Percentiles rank a stretch among this genome's conserved stretches.
Evolutionary conservation across 2,797 vertebrate species (phyloP).

Genomic region (Coregonus ussuriensis): DNA sequence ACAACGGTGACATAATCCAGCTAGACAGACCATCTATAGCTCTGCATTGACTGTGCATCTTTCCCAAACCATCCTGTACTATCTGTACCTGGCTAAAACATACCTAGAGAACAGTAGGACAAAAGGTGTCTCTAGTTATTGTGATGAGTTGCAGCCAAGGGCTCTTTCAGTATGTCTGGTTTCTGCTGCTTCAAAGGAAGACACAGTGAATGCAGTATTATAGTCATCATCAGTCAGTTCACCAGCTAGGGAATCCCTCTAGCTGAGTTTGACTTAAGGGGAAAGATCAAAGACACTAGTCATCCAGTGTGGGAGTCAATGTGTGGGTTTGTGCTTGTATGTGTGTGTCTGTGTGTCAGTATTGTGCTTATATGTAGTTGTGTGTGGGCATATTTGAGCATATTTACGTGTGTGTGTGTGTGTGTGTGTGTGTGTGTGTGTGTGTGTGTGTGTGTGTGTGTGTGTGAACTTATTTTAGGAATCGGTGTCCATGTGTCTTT

Average conservation of each 20-base stretch:
- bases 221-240: constrained; percentile 17
- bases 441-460: too few relatives aligned
- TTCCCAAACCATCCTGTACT: background rate
- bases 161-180: background rate
- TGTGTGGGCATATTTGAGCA: too few relatives aligned
- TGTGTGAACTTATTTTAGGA: background rate
- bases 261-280: constrained; percentile 13
- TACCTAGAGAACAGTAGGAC: too few relatives aligned
- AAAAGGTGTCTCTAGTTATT: background rate
- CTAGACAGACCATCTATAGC: background rate
- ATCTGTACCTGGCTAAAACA: background rate
- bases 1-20: constrained; percentile 24
- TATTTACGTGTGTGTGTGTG: too few relatives aligned
- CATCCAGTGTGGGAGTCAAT: background rate
- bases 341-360: background rate
- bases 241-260: constrained; percentile 15
- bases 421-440: too few relatives aligned
- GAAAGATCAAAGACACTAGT: constrained; percentile 9
- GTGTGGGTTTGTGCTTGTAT: too few relatives aligned
- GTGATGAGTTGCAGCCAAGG: background rate
- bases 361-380: constrained; percentile 23
- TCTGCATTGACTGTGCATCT: background rate
- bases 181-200: constrained; percentile 7
- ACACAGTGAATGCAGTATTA: constrained; percentile 16
- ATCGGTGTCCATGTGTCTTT: constrained; percentile 26